Evolutionary conservation across 2,797 vertebrate species (phyloP).

Genomic region (Sebastes glaucus): DNA sequence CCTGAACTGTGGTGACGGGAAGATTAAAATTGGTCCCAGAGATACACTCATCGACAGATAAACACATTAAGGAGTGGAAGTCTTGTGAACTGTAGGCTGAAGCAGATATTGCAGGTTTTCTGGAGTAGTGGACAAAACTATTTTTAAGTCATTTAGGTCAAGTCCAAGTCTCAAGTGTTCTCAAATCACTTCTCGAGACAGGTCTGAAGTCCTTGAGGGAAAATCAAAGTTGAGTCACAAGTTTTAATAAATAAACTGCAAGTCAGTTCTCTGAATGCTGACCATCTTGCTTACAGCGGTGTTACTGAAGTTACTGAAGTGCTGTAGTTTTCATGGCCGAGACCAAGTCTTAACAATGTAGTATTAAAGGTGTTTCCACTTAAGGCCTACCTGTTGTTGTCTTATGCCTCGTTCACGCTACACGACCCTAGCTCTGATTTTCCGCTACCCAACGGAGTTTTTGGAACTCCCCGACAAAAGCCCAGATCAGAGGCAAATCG

Average conservation of each 20-base stretch:
- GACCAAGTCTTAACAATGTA: too few relatives aligned
- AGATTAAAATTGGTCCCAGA: conserved; percentile 17
- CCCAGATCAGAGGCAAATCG: too few relatives aligned
- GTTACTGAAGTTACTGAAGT: background rate
- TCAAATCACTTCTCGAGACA: background rate
- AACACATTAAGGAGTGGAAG: background rate
- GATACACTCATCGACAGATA: conserved; percentile 10
- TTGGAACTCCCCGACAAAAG: too few relatives aligned
- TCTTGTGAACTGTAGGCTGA: background rate
- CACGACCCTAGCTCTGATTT: too few relatives aligned
- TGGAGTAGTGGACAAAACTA: background rate
- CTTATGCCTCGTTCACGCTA: background rate
- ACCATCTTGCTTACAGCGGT: background rate
- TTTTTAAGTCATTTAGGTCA: background rate
- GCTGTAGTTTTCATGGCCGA: background rate
- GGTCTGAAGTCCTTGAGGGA: background rate
- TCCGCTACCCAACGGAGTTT: too few relatives aligned
- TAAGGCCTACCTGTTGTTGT: background rate
- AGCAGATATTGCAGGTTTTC: background rate
- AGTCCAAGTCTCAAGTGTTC: background rate
- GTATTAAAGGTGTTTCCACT: background rate
- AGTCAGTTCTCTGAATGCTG: background rate
- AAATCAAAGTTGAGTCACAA: background rate
- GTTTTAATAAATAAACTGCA: background rate
- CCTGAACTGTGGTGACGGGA: background rate